Percentiles rank a stretch among this genome's conserved stretches.
Conservation (phyloP, 1,140 invertebrate species). For the Lithobius niger region DNA sequence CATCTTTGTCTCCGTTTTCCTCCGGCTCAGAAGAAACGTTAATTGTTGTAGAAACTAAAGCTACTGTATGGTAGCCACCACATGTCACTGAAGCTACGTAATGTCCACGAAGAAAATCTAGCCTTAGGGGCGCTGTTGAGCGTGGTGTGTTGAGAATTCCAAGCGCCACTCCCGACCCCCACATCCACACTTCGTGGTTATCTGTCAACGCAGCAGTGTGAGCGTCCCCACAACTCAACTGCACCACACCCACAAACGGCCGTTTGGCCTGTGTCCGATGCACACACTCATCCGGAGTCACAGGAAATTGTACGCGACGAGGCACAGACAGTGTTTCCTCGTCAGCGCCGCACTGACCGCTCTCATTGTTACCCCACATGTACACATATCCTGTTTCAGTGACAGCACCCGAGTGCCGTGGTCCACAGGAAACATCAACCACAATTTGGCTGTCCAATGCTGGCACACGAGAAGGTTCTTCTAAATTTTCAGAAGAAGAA, state of each 20-base stretch:
- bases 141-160: neutral
- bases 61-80: neutral
- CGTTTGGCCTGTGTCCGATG: neutral
- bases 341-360: constrained; percentile 9
- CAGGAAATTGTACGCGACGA: neutral
- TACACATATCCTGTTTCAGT: constrained; percentile 5
- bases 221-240: constrained; percentile 1
- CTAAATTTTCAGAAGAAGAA: neutral
- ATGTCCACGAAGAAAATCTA: neutral
- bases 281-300: neutral
- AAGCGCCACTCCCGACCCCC: neutral
- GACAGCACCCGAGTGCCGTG: neutral
- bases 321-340: neutral
- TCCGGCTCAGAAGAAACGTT: neutral
- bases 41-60: neutral
- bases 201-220: constrained; percentile 2
- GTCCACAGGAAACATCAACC: constrained; percentile 8
- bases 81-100: neutral
- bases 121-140: neutral
- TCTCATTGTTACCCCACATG: constrained; percentile 14
- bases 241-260: neutral
- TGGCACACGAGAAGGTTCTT: neutral
- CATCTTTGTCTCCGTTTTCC: neutral
- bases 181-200: constrained; percentile 6
- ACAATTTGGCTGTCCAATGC: neutral